Percentiles rank a stretch among this genome's conserved stretches.
Evolutionary conservation across 2,888 invertebrate species (phyloP).

Genomic region (Drosophila melanosoma): DNA sequence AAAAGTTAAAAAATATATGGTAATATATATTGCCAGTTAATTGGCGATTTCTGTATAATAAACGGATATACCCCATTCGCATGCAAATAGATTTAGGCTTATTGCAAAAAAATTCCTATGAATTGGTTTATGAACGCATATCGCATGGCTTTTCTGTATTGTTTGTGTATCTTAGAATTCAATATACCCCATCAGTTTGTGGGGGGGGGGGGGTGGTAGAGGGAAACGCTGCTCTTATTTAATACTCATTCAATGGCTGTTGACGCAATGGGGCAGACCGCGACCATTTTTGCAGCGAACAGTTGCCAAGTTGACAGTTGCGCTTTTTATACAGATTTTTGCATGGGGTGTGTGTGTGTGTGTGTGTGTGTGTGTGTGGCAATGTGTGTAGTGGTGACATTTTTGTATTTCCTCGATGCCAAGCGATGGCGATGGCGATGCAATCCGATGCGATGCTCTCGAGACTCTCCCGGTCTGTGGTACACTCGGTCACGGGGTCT

Average conservation of each 20-base stretch:
- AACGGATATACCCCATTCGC: neutral
- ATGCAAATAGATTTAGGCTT: neutral
- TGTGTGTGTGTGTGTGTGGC: too few species aligned
- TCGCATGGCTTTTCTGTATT: neutral
- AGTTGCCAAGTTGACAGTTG: conserved; percentile 71
- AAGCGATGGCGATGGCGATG: neutral
- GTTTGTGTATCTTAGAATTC: neutral
- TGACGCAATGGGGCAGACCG: conserved; percentile 55
- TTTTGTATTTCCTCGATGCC: conserved; percentile 34
- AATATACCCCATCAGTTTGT: conserved; percentile 38
- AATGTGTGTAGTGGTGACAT: conserved; percentile 28
- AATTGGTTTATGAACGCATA: neutral
- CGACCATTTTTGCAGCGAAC: conserved; percentile 46
- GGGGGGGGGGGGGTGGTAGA: neutral
- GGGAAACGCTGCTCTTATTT: conserved; percentile 13
- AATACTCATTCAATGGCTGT: conserved; percentile 42
- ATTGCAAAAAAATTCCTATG: neutral
- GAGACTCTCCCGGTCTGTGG: conserved; percentile 48
- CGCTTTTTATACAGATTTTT: conserved; percentile 45
- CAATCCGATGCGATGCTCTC: conserved; percentile 15
- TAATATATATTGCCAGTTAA: neutral
- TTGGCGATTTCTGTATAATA: neutral
- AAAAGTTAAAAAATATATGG: neutral
- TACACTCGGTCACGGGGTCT: conserved; percentile 84
- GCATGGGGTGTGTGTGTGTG: conserved; percentile 14